Evolutionary conservation across 1,140 invertebrate genomes (phyloP), one percentile per base, ranked within the genome.

Genomic region (Cephus cinctus): DNA sequence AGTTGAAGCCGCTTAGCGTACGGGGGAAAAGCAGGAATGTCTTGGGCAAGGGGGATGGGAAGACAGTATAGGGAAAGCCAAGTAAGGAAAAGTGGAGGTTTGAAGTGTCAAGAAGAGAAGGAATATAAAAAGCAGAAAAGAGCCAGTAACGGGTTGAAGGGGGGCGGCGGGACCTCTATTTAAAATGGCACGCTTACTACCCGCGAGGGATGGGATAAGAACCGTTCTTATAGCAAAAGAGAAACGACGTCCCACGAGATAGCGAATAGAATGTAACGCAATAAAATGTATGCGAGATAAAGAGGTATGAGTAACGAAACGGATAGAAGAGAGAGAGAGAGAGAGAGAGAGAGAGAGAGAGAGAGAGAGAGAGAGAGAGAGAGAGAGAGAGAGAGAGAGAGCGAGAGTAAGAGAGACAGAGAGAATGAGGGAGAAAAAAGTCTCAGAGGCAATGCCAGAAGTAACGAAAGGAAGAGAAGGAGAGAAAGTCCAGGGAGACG

Each of bases 1-100:
- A 59, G 46, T 53, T 45, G 38, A 59, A 59, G 41, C n/a, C 45
- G 38, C 48, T 59, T 55, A 50, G 41, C 22, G 21, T 25, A 30
- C 16, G n/a, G 41, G n/a, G 14, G 39, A 48, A 42, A n/a, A 36
- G 5, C 5, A 4, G 5, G 12, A 34, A 34, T 12, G 31, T 34
- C 31, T 11, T 34, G n/a, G 31, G 14, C 4, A 5, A 8, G 14
- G 19, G 23, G n/a, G 5, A 8, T n/a, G 19, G 23, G n/a, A 34
- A 38, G 16, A 22, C 9, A 38, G n/a, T 6, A 15, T 16, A 31
- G 25, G 34, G 20, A 32, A 38, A 34, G n/a, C n/a, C n/a, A n/a
- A n/a, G n/a, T n/a, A 19, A 6, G 21, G 21, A 30, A 21, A 22
- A 36, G 15, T n/a, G 20, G 25, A n/a, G 11, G 16, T 15, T 20